Conservation (phyloP, 2,888 invertebrate genomes). For the Orthosia cruda region DNA sequence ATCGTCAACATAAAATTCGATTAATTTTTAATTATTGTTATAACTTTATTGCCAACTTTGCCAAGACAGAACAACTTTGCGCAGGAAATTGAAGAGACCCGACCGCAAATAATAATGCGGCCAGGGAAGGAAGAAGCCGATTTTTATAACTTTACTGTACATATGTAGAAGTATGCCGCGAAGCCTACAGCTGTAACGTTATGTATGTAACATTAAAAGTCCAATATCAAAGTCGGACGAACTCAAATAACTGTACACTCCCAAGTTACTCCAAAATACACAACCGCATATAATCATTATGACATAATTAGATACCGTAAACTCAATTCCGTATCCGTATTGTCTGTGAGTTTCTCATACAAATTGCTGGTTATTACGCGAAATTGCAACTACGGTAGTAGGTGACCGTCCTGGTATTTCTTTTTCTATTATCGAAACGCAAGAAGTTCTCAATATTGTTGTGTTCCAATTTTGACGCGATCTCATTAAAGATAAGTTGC, state of each 20-base stretch:
- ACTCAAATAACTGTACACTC: conserved; percentile 63
- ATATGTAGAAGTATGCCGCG: not conserved
- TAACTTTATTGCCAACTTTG: too few species aligned
- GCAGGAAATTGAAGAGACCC: too few species aligned
- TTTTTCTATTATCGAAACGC: conserved; percentile 56
- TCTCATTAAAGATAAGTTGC: conserved; percentile 24
- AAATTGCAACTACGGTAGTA: conserved; percentile 81
- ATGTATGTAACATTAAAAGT: conserved; percentile 26
- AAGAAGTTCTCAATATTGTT: conserved; percentile 41
- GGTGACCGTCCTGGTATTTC: conserved; percentile 78
- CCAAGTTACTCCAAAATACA: conserved; percentile 66
- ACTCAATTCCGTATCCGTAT: conserved; percentile 85
- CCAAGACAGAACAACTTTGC: too few species aligned
- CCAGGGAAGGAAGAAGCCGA: too few species aligned
- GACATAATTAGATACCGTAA: conserved; percentile 86
- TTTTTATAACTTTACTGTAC: not conserved
- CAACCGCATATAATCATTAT: conserved; percentile 75
- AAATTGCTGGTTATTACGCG: conserved; percentile 85
- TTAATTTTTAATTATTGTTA: not conserved
- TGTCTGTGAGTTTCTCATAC: conserved; percentile 84
- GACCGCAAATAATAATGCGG: too few species aligned
- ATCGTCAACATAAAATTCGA: not conserved
- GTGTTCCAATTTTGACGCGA: conserved; percentile 26
- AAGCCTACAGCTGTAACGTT: conserved; percentile 17
- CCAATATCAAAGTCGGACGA: conserved; percentile 29